A percentile compares a stretch with the other conserved stretches of the same genome.
phyloP scores from a whole-genome alignment of 2,888 invertebrate genomes.

The Meganola albula region DNA sequence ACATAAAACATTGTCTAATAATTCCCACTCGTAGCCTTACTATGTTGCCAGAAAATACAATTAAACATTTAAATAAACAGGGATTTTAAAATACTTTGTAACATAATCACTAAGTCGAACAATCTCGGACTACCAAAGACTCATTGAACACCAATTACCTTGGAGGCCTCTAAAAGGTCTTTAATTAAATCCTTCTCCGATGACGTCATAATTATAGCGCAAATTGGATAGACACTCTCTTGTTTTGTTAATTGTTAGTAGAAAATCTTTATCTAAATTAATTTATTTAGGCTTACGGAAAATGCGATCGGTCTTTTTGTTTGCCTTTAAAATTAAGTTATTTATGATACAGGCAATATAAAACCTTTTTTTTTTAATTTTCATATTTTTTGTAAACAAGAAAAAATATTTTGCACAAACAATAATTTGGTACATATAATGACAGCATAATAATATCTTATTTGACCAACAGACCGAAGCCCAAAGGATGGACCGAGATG shows the following conservation, averaged over 20 bases:
- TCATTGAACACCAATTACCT: slow-evolving; percentile 76
- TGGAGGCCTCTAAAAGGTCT: slow-evolving; percentile 69
- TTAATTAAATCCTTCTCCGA: slow-evolving; percentile 77
- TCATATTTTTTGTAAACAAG: too few species aligned
- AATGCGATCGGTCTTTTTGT: slow-evolving; percentile 17
- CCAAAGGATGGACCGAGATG: too few species aligned
- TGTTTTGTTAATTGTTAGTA: slow-evolving; percentile 70
- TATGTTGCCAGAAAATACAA: too few species aligned
- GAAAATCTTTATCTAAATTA: slow-evolving; percentile 55
- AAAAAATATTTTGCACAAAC: too few species aligned
- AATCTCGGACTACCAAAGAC: slow-evolving; percentile 71
- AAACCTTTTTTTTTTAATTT: too few species aligned
- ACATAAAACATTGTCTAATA: too few species aligned
- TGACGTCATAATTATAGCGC: slow-evolving; percentile 75
- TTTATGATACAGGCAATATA: too few species aligned
- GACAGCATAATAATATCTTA: too few species aligned
- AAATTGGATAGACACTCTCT: slow-evolving; percentile 69
- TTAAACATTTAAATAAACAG: slow-evolving; percentile 30
- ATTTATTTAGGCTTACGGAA: slow-evolving; percentile 34
- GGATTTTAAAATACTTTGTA: slow-evolving; percentile 40
- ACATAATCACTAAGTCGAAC: slow-evolving; percentile 58
- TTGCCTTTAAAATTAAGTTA: too few species aligned
- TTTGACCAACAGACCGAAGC: too few species aligned
- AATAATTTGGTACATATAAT: too few species aligned
- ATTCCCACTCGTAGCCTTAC: too few species aligned